phyloP scores from a whole-genome alignment of 2,797 vertebrate genomes.

The Myripristis murdjan region DNA sequence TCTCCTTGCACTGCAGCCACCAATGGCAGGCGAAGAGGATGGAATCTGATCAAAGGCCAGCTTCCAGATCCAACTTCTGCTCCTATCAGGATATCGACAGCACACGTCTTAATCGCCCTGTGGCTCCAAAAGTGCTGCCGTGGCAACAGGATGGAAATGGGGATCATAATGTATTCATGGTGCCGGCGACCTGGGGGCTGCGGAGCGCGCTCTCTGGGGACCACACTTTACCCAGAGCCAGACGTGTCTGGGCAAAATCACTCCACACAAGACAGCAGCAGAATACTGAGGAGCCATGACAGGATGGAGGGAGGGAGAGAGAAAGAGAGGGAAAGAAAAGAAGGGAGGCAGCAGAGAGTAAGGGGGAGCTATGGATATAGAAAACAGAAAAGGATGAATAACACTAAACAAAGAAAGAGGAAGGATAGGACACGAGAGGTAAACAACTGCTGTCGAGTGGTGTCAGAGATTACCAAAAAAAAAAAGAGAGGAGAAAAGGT shows the following conservation, averaged over 20 bases:
- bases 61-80: constrained; percentile 97
- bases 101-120: constrained; percentile 98
- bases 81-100: constrained; percentile 98
- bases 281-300: constrained; percentile 98
- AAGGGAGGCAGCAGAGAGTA: constrained; percentile 46
- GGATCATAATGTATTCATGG: constrained; percentile 99
- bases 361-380: constrained; percentile 34
- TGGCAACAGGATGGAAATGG: constrained; percentile 99
- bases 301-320: constrained; percentile 67
- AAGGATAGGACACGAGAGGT: constrained; percentile 33
- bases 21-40: constrained; percentile 84
- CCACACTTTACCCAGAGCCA: constrained; percentile 99
- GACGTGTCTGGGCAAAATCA: constrained; percentile 99
- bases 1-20: constrained; percentile 84
- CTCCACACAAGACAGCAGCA: constrained; percentile 97
- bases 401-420: constrained; percentile 53
- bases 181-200: constrained; percentile 99
- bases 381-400: constrained; percentile 51
- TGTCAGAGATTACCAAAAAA: constrained; percentile 25
- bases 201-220: constrained; percentile 96
- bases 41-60: constrained; percentile 97
- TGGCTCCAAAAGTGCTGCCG: constrained; percentile 99
- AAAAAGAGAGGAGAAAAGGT: constrained; percentile 22
- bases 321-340: constrained; percentile 35
- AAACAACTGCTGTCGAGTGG: constrained; percentile 36